Base-by-base conservation (phyloP, 1,140 invertebrate species). In the Apis cerana region DNA sequence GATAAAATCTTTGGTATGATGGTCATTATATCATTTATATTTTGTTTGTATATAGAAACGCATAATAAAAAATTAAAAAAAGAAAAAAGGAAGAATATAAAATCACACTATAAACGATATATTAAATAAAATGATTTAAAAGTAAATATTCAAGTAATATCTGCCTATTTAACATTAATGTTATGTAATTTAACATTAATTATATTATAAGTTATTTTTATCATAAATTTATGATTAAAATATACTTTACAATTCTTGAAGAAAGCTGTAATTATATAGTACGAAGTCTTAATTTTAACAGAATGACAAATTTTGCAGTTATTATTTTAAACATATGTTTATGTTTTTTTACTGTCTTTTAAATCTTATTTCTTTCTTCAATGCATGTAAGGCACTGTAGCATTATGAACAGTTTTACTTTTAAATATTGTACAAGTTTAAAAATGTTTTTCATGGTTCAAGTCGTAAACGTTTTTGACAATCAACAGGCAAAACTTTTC, bases 391-490 rank as follows among this genome's bases (percentile, higher is more conserved):
- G 64, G 80, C 80, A 82, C 64, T 21, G 23, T 76, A 68, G n/a
- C 15, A 54, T 68, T 75, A 76, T 81, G 72, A 61, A 76, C 83
- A 69, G 64, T 81, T 7, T 43, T 33, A 81, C 50, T 43, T 23
- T 48, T 74, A 77, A 21, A 56, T 77, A 78, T 61, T n/a, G 27
- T 68, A 72, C 64, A 13, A 64, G 17, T 17, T 43, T 27, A 81
- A 81, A 62, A 75, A 83, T 17, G 8, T n/a, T 52, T 43, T 83
- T 86, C 88, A 95, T 17, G 96, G 96, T 86, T 97, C 96, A 13
- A 97, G 93, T 80, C 94, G 94, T 74, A 95, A 93, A 71, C 95
- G 94, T 89, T 97, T 97, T 93, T 96, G 98, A 93, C 98, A 99
- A n/a, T 95, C 96, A 1, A 95, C 94, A 0, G 98, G 98, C 71